These are phyloP conservation scores for Aelia acuminata DNA, from an alignment of 2,888 invertebrate species.

Conservation along the genomic window DNA sequence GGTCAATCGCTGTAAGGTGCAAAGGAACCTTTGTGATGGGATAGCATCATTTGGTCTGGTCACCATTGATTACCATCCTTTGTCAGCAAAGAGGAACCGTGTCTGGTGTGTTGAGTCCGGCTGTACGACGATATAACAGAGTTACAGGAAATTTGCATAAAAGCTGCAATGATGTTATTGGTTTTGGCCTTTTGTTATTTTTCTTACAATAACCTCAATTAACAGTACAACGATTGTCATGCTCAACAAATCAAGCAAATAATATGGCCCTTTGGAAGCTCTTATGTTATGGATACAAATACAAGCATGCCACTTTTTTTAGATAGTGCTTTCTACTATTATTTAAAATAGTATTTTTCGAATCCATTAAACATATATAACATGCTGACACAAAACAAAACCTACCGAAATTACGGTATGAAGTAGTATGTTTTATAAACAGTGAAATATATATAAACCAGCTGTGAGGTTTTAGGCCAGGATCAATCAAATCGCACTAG, in stretches of 20 bases:
- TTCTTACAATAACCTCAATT: background rate
- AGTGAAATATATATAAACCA: background rate
- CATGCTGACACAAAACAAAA: too few relatives aligned
- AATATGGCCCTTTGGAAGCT: background rate
- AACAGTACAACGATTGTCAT: background rate
- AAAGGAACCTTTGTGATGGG: conserved; percentile 28
- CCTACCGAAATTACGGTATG: too few relatives aligned
- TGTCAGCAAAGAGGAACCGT: background rate
- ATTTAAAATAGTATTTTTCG: too few relatives aligned
- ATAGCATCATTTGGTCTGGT: background rate
- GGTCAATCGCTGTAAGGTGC: conserved; percentile 8
- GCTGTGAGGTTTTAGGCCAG: background rate
- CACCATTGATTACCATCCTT: conserved; percentile 23
- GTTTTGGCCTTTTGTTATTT: background rate
- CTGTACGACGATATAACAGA: background rate
- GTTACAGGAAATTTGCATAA: background rate
- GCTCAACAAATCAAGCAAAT: background rate
- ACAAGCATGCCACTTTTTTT: too few relatives aligned
- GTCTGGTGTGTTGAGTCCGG: background rate
- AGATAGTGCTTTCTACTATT: too few relatives aligned
- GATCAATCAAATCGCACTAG: background rate
- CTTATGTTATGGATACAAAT: too few relatives aligned
- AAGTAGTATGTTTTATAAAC: too few relatives aligned
- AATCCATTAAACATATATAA: too few relatives aligned
- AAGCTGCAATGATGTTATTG: background rate